Evolutionary conservation across 2,113 vertebrate genomes (phyloP), one percentile per base, ranked within the genome.

Genomic region (Peromyscus maniculatus): DNA sequence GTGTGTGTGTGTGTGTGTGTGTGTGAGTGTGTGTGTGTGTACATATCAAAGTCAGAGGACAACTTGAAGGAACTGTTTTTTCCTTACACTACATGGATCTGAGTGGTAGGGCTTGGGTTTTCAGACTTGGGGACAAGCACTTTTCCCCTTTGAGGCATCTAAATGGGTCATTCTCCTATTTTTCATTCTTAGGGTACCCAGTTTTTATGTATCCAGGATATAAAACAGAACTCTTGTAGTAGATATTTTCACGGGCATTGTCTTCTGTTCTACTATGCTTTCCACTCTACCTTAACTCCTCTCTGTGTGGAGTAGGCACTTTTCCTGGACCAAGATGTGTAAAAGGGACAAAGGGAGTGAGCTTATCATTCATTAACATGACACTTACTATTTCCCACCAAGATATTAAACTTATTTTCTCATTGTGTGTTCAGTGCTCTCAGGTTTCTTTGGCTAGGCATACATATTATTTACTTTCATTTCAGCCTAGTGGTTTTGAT

Each of bases 401-500:
- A 86, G 49, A 75, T 12, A 49, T 64, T 71, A 11, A 24, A 52
- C 43, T 79, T 24, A 89, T 75, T 94, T 94, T 55, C 21, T 71
- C 69, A 77, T 26, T 6, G 10, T n/a, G 31, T 82, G 0, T 39
- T 43, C 39, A 33, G 1, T 21, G 16, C 5, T 67, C 49, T n/a
- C 4, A 33, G 7, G 52, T 33, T 91, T 87, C 2, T 62, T 75
- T 67, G 12, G 3, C 49, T 49, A 71, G 15, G 7, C 4, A 74
- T 62, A 86, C 49, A 77, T 71, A 46, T 57, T 71, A 79, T 89
- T 94, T 89, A 52, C 24, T 87, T 94, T 87, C 28, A 15, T 15
- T 94, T 75, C 66, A 89, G 43, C 64, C 87, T 71, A 8, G 24
- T 93, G 33, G 28, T 28, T 77, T 78, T 87, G 17, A 91, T 91